These are phyloP conservation scores for Paraescarpia echinospica DNA, from an alignment of 1,140 invertebrate species.

Conservation along the genomic window DNA sequence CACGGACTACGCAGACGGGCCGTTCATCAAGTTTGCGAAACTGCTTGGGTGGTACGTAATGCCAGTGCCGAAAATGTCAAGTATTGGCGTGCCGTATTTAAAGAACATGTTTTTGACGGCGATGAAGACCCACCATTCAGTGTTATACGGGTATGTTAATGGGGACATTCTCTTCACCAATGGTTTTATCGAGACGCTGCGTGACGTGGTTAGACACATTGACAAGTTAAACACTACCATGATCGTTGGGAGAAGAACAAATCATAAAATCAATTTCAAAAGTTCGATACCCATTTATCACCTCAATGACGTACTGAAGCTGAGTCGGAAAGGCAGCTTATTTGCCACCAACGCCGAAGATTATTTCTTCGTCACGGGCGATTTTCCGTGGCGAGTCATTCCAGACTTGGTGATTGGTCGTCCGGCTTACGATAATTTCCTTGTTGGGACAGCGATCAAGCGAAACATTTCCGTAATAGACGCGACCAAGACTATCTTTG, in stretches of 20 bases:
- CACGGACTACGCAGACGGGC: not conserved
- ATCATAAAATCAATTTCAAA: not conserved
- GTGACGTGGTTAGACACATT: not conserved
- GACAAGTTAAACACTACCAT: not conserved
- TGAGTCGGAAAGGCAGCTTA: slow-evolving; percentile 1
- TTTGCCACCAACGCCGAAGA: slow-evolving; percentile 14
- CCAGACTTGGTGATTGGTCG: slow-evolving; percentile 23
- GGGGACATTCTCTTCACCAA: slow-evolving; percentile 19
- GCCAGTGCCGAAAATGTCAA: slow-evolving; percentile 3
- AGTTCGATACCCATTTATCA: not conserved
- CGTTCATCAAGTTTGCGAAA: not conserved
- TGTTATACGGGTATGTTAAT: slow-evolving; percentile 26
- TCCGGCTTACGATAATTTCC: slow-evolving; percentile 23
- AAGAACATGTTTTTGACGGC: slow-evolving; percentile 19
- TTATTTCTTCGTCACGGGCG: slow-evolving; percentile 25
- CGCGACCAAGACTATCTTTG: slow-evolving; percentile 15
- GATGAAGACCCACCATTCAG: slow-evolving; percentile 11
- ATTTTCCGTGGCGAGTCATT: slow-evolving; percentile 22
- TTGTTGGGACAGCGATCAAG: slow-evolving; percentile 11
- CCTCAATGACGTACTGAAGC: not conserved
- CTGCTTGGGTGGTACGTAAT: slow-evolving; percentile 19
- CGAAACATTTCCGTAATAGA: slow-evolving; percentile 14
- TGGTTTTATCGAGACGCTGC: no score
- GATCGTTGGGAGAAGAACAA: slow-evolving; percentile 17
- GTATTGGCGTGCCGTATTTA: slow-evolving; percentile 16